Evolutionary conservation across 2,113 vertebrate genomes (phyloP).

Genomic region (Gymnarchus niloticus): DNA sequence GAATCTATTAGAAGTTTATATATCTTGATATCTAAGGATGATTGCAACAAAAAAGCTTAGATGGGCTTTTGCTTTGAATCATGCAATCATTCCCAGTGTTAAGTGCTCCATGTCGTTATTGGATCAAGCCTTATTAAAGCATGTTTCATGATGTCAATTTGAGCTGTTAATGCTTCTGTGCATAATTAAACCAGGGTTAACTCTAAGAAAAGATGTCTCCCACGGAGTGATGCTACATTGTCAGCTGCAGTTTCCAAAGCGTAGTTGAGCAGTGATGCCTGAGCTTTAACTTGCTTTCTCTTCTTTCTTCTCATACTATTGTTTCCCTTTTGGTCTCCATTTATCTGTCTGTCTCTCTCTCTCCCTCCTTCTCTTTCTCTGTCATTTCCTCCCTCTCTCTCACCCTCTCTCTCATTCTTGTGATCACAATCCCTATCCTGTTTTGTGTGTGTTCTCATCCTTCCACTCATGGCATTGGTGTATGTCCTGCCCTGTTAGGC

Average conservation of each 20-base stretch:
- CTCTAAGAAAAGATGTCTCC: neutral
- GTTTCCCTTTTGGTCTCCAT: neutral
- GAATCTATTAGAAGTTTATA: no score
- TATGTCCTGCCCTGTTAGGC: slow-evolving; percentile 62
- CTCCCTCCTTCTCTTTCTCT: neutral
- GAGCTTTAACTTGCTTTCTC: neutral
- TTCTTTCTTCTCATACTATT: neutral
- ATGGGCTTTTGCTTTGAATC: no score
- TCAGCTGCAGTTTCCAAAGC: neutral
- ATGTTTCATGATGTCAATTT: no score
- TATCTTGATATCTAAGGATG: no score
- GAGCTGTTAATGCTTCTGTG: neutral
- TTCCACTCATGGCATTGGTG: neutral
- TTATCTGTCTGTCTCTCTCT: slow-evolving; percentile 4
- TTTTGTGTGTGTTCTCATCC: neutral
- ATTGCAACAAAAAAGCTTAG: no score
- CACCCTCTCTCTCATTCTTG: neutral
- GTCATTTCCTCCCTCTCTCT: neutral
- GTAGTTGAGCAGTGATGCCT: neutral
- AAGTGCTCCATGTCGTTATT: no score
- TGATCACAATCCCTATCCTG: no score
- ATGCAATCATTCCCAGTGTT: no score
- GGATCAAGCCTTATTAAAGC: no score
- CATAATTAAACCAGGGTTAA: neutral
- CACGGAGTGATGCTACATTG: neutral